Evolutionary conservation across 2,888 invertebrate genomes (phyloP), one percentile per base, ranked within the genome.

Genomic region (Candidula unifasciata): DNA sequence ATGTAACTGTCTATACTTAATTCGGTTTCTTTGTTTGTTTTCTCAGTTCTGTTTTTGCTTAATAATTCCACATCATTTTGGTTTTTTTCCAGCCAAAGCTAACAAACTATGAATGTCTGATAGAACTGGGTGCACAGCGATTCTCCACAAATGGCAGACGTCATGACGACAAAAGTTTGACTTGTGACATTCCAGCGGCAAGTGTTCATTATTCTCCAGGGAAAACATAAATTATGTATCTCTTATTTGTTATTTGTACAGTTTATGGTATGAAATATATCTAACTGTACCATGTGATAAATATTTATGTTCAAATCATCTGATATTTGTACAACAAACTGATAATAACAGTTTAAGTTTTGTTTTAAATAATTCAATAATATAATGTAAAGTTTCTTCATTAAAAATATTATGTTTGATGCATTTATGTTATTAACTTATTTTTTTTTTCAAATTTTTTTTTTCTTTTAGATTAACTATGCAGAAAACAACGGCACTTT

Each of bases 401-500:
- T 16, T 21, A 24, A 24, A 60, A 60, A 60, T 24, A 24, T 13
- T 21, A 24, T 60, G 6, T 60, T 60, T 60, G 60, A 21, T 13
- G 5, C 3, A 24, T 60, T 60, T 60, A 3, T 60, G 21, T 21
- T 60, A 60, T 60, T n/a, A 5, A 24, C 21, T 60, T 16, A 60
- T 24, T 6, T 60, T 60, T 60, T 60, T 13, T 18, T 18, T 10
- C 10, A 60, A 60, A 18, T 60, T 5, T 60, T 6, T 60, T 74
- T 60, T 60, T 5, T 60, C 5, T 60, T 74, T 44, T 86, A 88
- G 87, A 82, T 88, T 78, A 68, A 84, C 66, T 88, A 88, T 68
- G 66, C 60, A 35, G 86, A 84, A 27, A 79, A 86, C 37, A 78
- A 85, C 44, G 90, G 91, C 10, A 86, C 87, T 35, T 86, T 88